Base-by-base conservation (phyloP, 2,113 vertebrate genomes). In the Alligator mississippiensis region DNA sequence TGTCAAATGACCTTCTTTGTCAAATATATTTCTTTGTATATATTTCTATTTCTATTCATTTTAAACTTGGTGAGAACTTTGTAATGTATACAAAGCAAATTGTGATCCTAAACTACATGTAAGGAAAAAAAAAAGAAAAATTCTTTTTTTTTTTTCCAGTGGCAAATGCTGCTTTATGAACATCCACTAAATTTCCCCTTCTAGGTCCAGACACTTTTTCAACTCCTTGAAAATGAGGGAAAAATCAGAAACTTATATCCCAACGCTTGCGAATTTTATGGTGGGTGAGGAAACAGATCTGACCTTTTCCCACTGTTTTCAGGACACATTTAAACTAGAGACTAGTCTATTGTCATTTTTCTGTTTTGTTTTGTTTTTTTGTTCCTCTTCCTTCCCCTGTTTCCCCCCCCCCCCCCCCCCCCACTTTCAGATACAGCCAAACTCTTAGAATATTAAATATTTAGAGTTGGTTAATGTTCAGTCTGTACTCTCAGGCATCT, bases 341-440 rank as follows among this genome's bases (percentile, higher is more conserved):
- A 72, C 17, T 72, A 34, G 17, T 34, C 18, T 22, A 5, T 9
- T 19, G 64, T 54, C 30, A 4, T 57, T 47, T 30, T 4, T 4
- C 15, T 57, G 17, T 72, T 47, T 47, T 47, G 47, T 47, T 47
- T 47, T 47, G 47, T 8, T 47, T 47, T 47, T 47, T 47, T 47
- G 47, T 47, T 47, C 47, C 47, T 9, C 47, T 38, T 38, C 38
- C 6, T 38, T 38, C 34, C 47, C 12, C 24, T 63, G 15, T 21
- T 5, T 0, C 2, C 2, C 6, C 3, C 5, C n/a, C 27, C 4
- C 15, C 3, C 4, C 17, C 1, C 21, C 6, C 38, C 4, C 38
- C 4, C 38, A 38, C 38, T 47, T 47, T 34, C 68, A 38, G 5
- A 72, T 38, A 21, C 19, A 38, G 19, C 17, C 68, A 14, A 24